Evolutionary conservation across 2,888 invertebrate genomes (phyloP).

Genomic region (Hirudinaria manillensis): DNA sequence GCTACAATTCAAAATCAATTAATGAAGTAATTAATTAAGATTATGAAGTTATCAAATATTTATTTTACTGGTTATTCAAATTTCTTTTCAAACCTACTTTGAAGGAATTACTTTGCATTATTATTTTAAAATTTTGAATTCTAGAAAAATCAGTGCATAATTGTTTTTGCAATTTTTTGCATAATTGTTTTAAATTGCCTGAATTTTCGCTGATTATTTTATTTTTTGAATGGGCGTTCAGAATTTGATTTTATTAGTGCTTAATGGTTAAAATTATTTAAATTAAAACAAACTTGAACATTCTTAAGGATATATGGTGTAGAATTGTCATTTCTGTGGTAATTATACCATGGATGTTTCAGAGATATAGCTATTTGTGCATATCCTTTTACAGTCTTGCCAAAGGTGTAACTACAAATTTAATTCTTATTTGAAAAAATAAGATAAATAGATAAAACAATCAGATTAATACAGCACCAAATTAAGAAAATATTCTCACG

Average conservation of each 20-base stretch:
- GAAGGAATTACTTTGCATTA: not conserved
- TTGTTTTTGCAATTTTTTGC: too few relatives aligned
- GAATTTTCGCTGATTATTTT: too few relatives aligned
- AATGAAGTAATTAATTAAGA: not conserved
- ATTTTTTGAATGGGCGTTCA: too few relatives aligned
- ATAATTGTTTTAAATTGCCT: too few relatives aligned
- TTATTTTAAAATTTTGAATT: not conserved
- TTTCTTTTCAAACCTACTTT: not conserved
- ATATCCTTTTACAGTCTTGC: constrained; percentile 28
- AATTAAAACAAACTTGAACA: constrained; percentile 2
- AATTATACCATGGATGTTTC: too few relatives aligned
- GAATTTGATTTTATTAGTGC: too few relatives aligned
- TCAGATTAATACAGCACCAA: not conserved
- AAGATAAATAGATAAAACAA: not conserved
- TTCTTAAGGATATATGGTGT: not conserved
- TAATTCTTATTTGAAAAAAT: not conserved
- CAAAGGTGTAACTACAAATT: constrained; percentile 31
- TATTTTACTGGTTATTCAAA: not conserved
- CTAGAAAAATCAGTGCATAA: too few relatives aligned
- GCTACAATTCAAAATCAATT: not conserved
- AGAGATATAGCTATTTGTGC: not conserved
- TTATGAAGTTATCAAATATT: not conserved
- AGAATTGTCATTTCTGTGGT: too few relatives aligned
- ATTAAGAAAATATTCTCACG: constrained; percentile 16
- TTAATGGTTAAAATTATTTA: not conserved